Evolutionary conservation across 2,797 vertebrate species (phyloP).

Genomic region (Balearica regulorum): DNA sequence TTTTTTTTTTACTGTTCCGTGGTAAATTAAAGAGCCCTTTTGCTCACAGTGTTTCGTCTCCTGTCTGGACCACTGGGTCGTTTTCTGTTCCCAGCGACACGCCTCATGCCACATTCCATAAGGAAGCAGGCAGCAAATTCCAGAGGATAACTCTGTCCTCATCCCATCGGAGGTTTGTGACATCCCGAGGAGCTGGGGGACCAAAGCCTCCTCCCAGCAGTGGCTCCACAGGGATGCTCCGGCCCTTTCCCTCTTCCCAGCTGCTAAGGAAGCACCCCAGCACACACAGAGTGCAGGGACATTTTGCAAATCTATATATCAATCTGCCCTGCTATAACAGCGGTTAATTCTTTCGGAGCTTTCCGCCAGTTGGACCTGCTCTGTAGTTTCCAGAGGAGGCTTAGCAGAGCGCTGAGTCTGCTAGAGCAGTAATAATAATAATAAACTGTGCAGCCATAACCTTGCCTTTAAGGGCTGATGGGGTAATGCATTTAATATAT

Average conservation of each 20-base stretch:
- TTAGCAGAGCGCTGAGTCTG: constrained; percentile 4
- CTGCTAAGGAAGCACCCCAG: neutral
- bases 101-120: neutral
- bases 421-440: neutral
- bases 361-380: neutral
- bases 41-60: neutral
- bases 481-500: constrained; percentile 23
- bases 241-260: neutral
- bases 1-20: neutral
- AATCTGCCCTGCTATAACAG: neutral
- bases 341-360: neutral
- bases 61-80: neutral
- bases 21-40: neutral
- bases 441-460: neutral
- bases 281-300: neutral
- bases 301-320: neutral
- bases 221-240: neutral
- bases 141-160: neutral
- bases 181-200: rapidly evolving
- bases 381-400: neutral
- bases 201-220: neutral
- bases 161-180: neutral
- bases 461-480: neutral
- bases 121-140: neutral
- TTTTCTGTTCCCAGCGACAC: neutral